Percentiles rank a stretch among this genome's conserved stretches.
phyloP scores from a whole-genome alignment of 1,140 invertebrate genomes.

The Drosophila paulistorum region DNA sequence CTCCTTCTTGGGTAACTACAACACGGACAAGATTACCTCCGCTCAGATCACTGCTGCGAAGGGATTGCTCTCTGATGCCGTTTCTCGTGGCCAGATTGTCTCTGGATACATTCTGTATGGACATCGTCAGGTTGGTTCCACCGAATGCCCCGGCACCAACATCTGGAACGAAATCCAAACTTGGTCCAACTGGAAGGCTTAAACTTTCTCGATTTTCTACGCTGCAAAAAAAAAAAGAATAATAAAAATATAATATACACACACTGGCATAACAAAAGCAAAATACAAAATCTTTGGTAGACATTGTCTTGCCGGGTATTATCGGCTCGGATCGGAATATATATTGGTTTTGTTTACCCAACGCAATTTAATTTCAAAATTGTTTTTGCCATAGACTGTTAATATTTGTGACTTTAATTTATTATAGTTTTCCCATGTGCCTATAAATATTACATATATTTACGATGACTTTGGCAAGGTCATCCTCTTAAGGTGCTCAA shows the following conservation, averaged over 20 bases:
- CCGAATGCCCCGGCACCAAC: conserved; percentile 89
- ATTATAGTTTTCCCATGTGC: too few species aligned
- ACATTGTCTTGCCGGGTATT: too few species aligned
- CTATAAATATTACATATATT: too few species aligned
- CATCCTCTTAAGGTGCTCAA: too few species aligned
- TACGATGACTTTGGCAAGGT: too few species aligned
- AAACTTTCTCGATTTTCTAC: too few species aligned
- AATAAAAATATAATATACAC: conserved; percentile 48
- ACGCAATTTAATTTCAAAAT: too few species aligned
- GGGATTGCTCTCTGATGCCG: conserved; percentile 86
- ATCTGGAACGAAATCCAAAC: conserved; percentile 86
- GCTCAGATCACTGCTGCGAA: conserved; percentile 84
- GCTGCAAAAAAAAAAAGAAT: conserved; percentile 26
- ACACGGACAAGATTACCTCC: conserved; percentile 61
- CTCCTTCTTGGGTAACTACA: conserved; percentile 86
- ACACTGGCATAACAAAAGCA: conserved; percentile 14
- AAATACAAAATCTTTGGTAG: too few species aligned
- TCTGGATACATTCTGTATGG: conserved; percentile 87
- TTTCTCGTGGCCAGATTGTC: conserved; percentile 85
- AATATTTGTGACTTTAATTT: too few species aligned
- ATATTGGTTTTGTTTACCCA: too few species aligned
- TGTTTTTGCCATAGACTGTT: too few species aligned
- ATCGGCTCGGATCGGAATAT: too few species aligned
- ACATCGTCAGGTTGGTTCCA: conserved; percentile 87
- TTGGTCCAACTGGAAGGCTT: conserved; percentile 86